Base-by-base conservation (phyloP, 2,888 invertebrate species). In the Auanema freiburgensis region DNA sequence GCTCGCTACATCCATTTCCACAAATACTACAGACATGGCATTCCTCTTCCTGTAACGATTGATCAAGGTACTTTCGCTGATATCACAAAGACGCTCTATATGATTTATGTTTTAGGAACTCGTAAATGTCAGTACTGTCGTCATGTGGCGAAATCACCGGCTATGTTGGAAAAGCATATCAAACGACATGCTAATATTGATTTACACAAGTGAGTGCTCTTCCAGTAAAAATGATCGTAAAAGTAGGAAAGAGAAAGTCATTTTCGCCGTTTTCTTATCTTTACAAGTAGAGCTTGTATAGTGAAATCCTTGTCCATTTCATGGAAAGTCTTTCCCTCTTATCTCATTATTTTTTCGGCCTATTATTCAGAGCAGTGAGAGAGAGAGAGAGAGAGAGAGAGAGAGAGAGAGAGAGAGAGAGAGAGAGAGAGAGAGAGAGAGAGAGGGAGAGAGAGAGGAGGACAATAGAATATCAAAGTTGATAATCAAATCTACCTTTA, bases 81-180 rank as follows among this genome's bases (percentile, higher is more conserved):
- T 24, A 0, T 52, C 10, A n/a, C n/a, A 8, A 52, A 21, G 8
- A 24, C 5, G n/a, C n/a, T 23, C 10, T 52, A 24, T 21, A 23
- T 52, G n/a, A 23, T 23, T n/a, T n/a, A 52, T 40, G 40, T 67
- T 79, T 18, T 54, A 80, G 81, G 78, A 8, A 77, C 81, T 6
- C 73, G 83, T 43, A 77, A 77, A 51, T 83, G 83, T 61, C 81
- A 81, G 6, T 74, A 74, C 67, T 83, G 83, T 66, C 64, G 77
- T 25, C 83, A 83, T 69, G 79, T 83, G 43, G 74, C 79, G 25
- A 83, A 83, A 59, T 74, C 74, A 60, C 83, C 83, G 57, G 83
- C 83, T 25, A 83, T 83, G 83, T 65, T 83, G 42, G 81, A 83
- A 56, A 83, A 83, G 65, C 83, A 83, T 65, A 78, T 83, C 49